Conservation (phyloP, 92 coral and sea anemone genomes). For the Phenganax stokvisi region DNA sequence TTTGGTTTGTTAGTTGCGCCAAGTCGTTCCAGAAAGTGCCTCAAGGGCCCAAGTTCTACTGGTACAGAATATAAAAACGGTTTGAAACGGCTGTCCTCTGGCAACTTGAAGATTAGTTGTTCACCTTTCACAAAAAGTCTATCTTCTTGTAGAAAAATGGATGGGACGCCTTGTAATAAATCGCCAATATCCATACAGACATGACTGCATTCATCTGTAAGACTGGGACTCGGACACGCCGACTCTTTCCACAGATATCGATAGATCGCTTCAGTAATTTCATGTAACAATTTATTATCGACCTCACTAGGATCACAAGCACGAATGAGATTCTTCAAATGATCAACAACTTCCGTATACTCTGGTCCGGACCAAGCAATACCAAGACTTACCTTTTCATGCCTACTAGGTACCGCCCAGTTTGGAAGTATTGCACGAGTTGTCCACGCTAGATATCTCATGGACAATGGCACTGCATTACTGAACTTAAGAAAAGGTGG, state of each 20-base stretch:
- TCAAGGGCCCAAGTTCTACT: conserved; percentile 83
- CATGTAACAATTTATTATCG: conserved; percentile 57
- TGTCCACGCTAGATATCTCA: conserved; percentile 69
- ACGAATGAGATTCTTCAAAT: conserved; percentile 58
- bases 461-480: conserved; percentile 67
- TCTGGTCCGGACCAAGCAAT: conserved; percentile 60
- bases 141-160: conserved; percentile 64
- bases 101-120: conserved; percentile 77
- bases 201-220: conserved; percentile 33
- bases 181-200: conserved; percentile 35
- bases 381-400: conserved; percentile 61
- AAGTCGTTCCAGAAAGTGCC: conserved; percentile 78
- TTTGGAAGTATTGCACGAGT: conserved; percentile 63
- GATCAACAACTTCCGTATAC: conserved; percentile 65
- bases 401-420: conserved; percentile 64
- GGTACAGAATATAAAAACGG: conserved; percentile 93
- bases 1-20: conserved; percentile 89
- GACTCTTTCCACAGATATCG: conserved; percentile 32
- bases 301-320: conserved; percentile 57
- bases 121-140: conserved; percentile 70
- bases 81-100: conserved; percentile 19
- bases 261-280: conserved; percentile 53
- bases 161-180: conserved; percentile 40
- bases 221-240: conserved; percentile 16
- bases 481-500: conserved; percentile 76